Conservation (phyloP, 2,888 invertebrate species). For the Mythimna lalbum region DNA sequence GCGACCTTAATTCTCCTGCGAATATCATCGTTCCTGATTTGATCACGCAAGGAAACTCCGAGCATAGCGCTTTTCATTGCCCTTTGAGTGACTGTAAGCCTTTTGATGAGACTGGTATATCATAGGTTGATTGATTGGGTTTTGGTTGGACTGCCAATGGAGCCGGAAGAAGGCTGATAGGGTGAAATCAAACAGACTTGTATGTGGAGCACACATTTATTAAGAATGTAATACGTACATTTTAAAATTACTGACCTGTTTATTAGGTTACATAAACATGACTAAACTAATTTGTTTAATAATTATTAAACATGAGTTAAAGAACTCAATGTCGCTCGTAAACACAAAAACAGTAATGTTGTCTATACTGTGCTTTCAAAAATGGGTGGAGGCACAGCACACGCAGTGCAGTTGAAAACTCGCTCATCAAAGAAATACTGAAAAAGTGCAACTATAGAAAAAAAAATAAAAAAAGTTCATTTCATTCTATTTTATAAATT, state of each 20-base stretch:
- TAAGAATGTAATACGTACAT: neutral
- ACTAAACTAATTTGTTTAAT: neutral
- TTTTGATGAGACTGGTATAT: too few species aligned
- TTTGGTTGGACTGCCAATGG: neutral
- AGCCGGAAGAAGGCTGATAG: neutral
- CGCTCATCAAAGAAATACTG: neutral
- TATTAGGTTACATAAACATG: neutral
- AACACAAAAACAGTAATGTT: too few species aligned
- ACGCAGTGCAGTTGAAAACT: neutral
- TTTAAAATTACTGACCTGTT: neutral
- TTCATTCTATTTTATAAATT: too few species aligned
- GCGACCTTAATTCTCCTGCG: too few species aligned
- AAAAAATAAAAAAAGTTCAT: neutral
- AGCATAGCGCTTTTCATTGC: too few species aligned
- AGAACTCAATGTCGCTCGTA: neutral
- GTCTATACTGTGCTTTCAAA: neutral
- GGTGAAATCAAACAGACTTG: constrained; percentile 18
- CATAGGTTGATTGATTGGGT: neutral
- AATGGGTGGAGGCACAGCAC: neutral
- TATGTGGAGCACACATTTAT: constrained; percentile 12
- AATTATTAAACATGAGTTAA: neutral
- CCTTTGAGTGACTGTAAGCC: too few species aligned
- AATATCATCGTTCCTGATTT: too few species aligned
- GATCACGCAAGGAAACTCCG: too few species aligned
- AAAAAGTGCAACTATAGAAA: neutral